Evolutionary conservation across 2,888 invertebrate genomes (phyloP).

Genomic region (Ctenicera cuprea): DNA sequence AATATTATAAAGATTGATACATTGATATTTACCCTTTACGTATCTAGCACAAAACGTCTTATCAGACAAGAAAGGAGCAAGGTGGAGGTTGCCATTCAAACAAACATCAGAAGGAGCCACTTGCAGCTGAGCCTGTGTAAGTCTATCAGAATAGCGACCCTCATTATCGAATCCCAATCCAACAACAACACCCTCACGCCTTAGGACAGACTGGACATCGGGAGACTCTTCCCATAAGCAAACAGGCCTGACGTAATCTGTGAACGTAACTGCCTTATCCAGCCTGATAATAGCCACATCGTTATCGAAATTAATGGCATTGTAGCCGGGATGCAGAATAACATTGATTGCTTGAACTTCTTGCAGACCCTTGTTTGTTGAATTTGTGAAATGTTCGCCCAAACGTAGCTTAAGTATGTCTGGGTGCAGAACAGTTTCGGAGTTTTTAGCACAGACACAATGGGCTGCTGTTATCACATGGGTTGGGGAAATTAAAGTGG

Average conservation of each 20-base stretch:
- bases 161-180: slow-evolving; percentile 76
- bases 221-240: slow-evolving; percentile 75
- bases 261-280: slow-evolving; percentile 72
- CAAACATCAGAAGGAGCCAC: slow-evolving; percentile 77
- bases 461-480: slow-evolving; percentile 80
- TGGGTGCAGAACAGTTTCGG: slow-evolving; percentile 47
- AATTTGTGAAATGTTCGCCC: slow-evolving; percentile 44
- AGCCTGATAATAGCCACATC: slow-evolving; percentile 77
- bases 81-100: slow-evolving; percentile 77
- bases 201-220: slow-evolving; percentile 34
- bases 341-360: slow-evolving; percentile 71
- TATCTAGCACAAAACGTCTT: slow-evolving; percentile 72
- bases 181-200: slow-evolving; percentile 62
- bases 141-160: slow-evolving; percentile 74
- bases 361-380: slow-evolving; percentile 57
- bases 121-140: slow-evolving; percentile 77
- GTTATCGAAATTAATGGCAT: slow-evolving; percentile 67
- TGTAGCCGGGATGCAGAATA: slow-evolving; percentile 70
- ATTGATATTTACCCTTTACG: slow-evolving; percentile 60
- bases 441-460: slow-evolving; percentile 74
- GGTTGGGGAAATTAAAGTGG: slow-evolving; percentile 75
- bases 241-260: slow-evolving; percentile 74
- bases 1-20: background rate
- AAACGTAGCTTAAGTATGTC: slow-evolving; percentile 50
- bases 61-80: slow-evolving; percentile 76